Conservation (phyloP, 1,140 invertebrate genomes). For the Venturia canescens region DNA sequence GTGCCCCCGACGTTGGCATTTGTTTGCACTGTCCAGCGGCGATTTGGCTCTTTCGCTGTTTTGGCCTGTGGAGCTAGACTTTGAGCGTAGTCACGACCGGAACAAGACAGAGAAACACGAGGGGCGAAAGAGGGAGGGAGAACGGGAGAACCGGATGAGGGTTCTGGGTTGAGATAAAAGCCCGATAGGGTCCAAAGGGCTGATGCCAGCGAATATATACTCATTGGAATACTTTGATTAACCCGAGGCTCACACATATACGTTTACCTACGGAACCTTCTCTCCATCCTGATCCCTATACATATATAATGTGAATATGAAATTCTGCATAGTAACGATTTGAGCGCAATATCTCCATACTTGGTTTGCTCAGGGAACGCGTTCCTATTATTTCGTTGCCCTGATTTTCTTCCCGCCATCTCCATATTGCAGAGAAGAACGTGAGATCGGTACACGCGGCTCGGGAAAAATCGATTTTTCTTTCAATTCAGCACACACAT, state of each 20-base stretch:
- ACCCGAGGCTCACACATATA: slow-evolving; percentile 44
- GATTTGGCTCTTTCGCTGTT: slow-evolving; percentile 10
- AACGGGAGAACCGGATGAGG: slow-evolving; percentile 31
- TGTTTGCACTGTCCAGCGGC: slow-evolving; percentile 62
- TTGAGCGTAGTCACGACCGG: neutral
- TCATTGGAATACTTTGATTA: slow-evolving; percentile 70
- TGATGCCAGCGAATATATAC: slow-evolving; percentile 58
- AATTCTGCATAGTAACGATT: slow-evolving; percentile 7
- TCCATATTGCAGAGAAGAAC: neutral
- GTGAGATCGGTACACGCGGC: neutral
- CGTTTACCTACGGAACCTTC: too few relatives aligned
- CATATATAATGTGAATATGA: neutral
- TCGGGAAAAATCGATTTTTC: slow-evolving; percentile 27
- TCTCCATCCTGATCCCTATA: neutral
- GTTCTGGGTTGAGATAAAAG: slow-evolving; percentile 57
- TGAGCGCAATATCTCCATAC: slow-evolving; percentile 24
- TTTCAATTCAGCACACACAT: neutral
- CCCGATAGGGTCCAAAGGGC: slow-evolving; percentile 54
- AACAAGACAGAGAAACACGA: neutral
- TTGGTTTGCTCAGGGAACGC: slow-evolving; percentile 15
- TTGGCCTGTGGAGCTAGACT: neutral
- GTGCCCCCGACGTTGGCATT: slow-evolving; percentile 55
- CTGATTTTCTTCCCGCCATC: neutral
- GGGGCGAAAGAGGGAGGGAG: neutral
- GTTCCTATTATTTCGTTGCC: slow-evolving; percentile 25